These are phyloP conservation scores for Papilio polyxenes DNA, from an alignment of 1,140 invertebrate genomes.

Conservation along the genomic window DNA sequence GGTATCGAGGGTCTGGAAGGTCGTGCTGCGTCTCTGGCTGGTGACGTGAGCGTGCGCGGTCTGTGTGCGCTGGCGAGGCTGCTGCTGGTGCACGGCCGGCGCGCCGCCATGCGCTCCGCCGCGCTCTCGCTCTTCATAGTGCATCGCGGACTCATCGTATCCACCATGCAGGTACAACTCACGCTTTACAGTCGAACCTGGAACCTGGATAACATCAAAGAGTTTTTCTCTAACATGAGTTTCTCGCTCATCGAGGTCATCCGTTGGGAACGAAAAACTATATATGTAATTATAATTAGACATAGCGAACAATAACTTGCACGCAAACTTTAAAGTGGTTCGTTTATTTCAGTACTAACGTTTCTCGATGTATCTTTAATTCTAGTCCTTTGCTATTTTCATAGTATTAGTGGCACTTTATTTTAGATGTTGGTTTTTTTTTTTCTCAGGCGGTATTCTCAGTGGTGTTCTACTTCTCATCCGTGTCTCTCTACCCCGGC, in stretches of 20 bases:
- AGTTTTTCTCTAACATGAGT: too few relatives aligned
- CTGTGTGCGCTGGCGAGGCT: slow-evolving; percentile 94
- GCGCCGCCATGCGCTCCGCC: slow-evolving; percentile 97
- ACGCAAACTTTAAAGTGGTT: too few relatives aligned
- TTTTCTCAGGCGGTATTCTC: slow-evolving; percentile 93
- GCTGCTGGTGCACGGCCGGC: slow-evolving; percentile 96
- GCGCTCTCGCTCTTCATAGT: slow-evolving; percentile 99
- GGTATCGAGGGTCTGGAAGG: slow-evolving; percentile 98
- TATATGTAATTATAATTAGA: too few relatives aligned
- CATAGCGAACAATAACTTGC: too few relatives aligned
- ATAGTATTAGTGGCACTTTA: too few relatives aligned
- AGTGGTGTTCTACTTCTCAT: slow-evolving; percentile 99
- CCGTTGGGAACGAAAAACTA: too few relatives aligned
- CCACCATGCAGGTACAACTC: slow-evolving; percentile 94
- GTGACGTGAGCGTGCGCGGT: slow-evolving; percentile 98
- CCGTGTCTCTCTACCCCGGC: slow-evolving; percentile 98
- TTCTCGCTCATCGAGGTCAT: too few relatives aligned
- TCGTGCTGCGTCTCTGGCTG: slow-evolving; percentile 97
- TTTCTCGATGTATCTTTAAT: too few relatives aligned
- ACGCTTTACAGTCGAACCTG: slow-evolving; percentile 11
- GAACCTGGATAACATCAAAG: too few relatives aligned
- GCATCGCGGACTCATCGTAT: slow-evolving; percentile 98
- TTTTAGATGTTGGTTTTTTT: background rate
- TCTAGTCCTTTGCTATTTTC: too few relatives aligned
- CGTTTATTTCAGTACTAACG: too few relatives aligned